Evolutionary conservation across 2,797 vertebrate species (phyloP), one percentile per base, ranked within the genome.

Genomic region (Tokudaia muenninki): DNA sequence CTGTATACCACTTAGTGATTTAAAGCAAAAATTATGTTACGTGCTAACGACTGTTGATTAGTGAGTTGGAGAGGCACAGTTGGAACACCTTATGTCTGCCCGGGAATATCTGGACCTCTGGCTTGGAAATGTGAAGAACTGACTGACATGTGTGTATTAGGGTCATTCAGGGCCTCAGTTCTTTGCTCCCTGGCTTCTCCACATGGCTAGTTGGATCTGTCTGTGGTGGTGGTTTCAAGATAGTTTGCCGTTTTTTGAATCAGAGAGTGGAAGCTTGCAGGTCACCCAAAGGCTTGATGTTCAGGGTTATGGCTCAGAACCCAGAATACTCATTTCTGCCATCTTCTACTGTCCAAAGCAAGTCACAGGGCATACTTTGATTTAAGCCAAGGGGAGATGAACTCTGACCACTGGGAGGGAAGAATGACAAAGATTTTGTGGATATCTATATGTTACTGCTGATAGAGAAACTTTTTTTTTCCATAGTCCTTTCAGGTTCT

Each of bases 1-100:
- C 81, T 94, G 67, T 55, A 57, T 74, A 94, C 47, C 75, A 94
- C 57, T 88, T 80, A 81, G 86, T 87, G 86, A 52, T 83, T 90
- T 83, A 95, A 97, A 94, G 57, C 50, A 91, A 80, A 80, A 87
- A 34, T 50, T 86, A 87, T 92, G 94, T 93, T 84, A 82, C 29
- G 78, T 95, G 55, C 37, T 93, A 67, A 44, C 61, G 79, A 92
- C 55, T 93, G 31, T 93, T 92, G 81, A 70, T 96, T 92, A 92
- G 78, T 52, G 63, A 91, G 91, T 96, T 92, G 72, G 88, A 88
- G 63, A 92, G 41, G 50, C 84, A 94, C 22, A 34, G 65, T 74
- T 44, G 44, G 14, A 13, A 41, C 50, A 44, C 22, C 22, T 90
- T 79, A 78, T 90, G 21, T 95, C 50, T 74, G 57, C 16, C 47